Base-by-base conservation (phyloP, 1,140 invertebrate species). In the Caerostris extrusa region DNA sequence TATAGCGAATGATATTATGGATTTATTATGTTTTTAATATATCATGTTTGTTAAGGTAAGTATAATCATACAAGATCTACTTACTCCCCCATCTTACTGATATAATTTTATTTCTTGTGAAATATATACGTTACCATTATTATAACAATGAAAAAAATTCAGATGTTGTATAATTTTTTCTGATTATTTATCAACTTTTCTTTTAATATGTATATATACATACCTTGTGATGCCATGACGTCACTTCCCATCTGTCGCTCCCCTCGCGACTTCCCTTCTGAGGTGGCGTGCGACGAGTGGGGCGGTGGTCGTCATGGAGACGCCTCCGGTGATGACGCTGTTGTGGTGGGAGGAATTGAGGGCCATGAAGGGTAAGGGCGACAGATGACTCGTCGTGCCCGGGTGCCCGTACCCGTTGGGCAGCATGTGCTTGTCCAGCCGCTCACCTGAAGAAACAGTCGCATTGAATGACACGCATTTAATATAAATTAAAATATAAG, bases 291-390 rank as follows among this genome's bases (percentile, higher is more conserved):
- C 50, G 85, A 67, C 17, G 91, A 83, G 90, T 91, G 90, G 81
- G 93, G 88, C 88, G 7, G 93, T 94, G 83, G 87, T 90, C 69
- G 93, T 53, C 87, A 90, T 90, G 88, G 93, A 83, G 19, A 93
- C 93, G 17, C 57, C 82, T 57, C 91, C 93, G 10, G 93, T 89
- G 93, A 90, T 90, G 81, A 94, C 88, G 58, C 93, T 86, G 60
- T 90, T 82, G 81, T 94, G 93, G 86, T 88, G 86, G 17, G 81
- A 64, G n/a, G 93, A 94, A 58, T 90, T 94, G 77, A 94, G 93
- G 8, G 93, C 34, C 77, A 94, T 90, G 93, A 94, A 94, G 57
- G 87, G 93, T 10, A 90, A 60, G 17, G 93, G 88, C 5, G 88
- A 90, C 6, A 94, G 61, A 58, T 94, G 93, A 71, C 93, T 94